These are phyloP conservation scores for Patella caerulea DNA, from an alignment of 2,888 invertebrate species.

Conservation along the genomic window DNA sequence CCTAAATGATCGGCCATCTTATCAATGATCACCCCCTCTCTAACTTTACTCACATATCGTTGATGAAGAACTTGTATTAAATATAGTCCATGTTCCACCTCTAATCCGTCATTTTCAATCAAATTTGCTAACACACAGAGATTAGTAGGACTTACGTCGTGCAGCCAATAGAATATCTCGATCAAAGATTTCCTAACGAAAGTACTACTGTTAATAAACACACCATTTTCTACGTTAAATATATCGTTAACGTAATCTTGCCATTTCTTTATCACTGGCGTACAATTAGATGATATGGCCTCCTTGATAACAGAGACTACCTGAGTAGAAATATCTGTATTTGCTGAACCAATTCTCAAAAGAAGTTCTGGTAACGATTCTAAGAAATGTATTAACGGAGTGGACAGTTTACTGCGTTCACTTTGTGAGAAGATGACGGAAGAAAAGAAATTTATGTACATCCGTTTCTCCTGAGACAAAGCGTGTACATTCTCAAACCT, in stretches of 20 bases:
- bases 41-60: background rate
- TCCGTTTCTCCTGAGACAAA: slow-evolving; percentile 43
- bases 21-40: background rate
- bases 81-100: background rate
- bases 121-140: background rate
- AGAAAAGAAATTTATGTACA: slow-evolving; percentile 44
- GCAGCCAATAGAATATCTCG: background rate
- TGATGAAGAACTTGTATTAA: background rate
- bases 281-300: background rate
- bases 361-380: background rate
- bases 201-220: background rate
- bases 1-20: background rate
- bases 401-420: background rate
- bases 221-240: background rate
- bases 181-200: background rate
- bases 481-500: slow-evolving; percentile 40
- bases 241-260: background rate
- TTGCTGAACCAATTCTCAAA: background rate
- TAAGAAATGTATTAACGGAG: background rate
- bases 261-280: background rate
- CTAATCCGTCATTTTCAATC: background rate
- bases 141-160: background rate
- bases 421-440: slow-evolving; percentile 20
- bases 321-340: background rate
- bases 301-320: background rate